phyloP scores from a whole-genome alignment of 2,797 vertebrate species.

The Hipposideros larvatus region DNA sequence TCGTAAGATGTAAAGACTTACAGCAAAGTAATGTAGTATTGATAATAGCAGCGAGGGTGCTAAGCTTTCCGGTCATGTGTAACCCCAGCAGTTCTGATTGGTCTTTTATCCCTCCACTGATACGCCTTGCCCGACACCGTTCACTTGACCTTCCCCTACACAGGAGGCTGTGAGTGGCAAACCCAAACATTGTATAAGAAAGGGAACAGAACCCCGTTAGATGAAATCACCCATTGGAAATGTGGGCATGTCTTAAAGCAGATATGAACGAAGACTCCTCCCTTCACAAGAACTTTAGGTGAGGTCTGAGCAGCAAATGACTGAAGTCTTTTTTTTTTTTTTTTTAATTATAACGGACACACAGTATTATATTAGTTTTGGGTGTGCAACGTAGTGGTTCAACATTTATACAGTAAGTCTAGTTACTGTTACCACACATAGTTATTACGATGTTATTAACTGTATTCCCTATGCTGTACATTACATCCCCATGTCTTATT shows the following conservation, averaged over 20 bases:
- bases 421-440: background rate
- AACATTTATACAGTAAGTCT: background rate
- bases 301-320: background rate
- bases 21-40: too few relatives aligned
- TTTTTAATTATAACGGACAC: background rate
- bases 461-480: background rate
- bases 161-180: background rate
- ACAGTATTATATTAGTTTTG: background rate
- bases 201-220: background rate
- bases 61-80: background rate
- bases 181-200: background rate
- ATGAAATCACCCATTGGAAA: background rate
- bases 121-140: background rate
- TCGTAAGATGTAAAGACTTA: background rate
- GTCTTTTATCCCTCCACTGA: background rate
- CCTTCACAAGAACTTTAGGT: background rate
- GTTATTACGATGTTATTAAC: background rate
- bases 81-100: background rate
- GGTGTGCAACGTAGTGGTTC: background rate
- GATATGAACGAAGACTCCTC: background rate
- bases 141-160: background rate
- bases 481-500: background rate
- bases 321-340: background rate
- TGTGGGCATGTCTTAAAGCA: background rate
- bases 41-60: background rate